Conservation (phyloP, 2,888 invertebrate species). For the Macaria liturata region DNA sequence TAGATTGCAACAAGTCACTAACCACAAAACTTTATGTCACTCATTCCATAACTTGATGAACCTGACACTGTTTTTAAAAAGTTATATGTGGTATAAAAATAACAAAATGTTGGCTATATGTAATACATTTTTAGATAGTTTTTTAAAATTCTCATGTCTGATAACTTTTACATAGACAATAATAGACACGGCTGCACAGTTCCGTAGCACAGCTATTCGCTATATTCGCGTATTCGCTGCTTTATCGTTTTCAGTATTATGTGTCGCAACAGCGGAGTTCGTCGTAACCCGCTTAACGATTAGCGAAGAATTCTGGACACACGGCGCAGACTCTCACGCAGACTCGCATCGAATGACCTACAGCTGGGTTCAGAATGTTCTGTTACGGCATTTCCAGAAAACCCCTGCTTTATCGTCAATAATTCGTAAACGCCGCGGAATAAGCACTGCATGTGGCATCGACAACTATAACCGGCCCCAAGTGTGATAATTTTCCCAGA, state of each 20-base stretch:
- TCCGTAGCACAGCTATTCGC: no score
- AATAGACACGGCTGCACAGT: no score
- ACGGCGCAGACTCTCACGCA: constrained; percentile 28
- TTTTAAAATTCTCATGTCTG: no score
- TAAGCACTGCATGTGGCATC: constrained; percentile 60
- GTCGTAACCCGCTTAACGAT: constrained; percentile 30
- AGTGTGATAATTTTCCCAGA: constrained; percentile 47
- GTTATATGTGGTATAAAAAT: no score
- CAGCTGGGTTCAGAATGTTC: constrained; percentile 50
- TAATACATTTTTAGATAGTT: no score
- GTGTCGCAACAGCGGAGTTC: constrained; percentile 28
- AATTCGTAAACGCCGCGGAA: constrained; percentile 64
- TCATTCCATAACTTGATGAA: no score
- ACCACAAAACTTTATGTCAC: no score
- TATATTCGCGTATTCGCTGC: no score
- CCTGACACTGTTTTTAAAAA: no score
- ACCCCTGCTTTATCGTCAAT: constrained; percentile 67
- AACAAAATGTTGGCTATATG: no score
- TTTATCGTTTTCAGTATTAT: constrained; percentile 16
- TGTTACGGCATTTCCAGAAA: constrained; percentile 65
- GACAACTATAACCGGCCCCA: constrained; percentile 40
- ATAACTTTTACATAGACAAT: no score
- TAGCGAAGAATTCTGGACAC: constrained; percentile 21
- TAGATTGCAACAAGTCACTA: no score
- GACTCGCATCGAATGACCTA: constrained; percentile 52